Evolutionary conservation across 2,888 invertebrate species (phyloP), one percentile per base, ranked within the genome.

Genomic region (Netelia fuscicornis): DNA sequence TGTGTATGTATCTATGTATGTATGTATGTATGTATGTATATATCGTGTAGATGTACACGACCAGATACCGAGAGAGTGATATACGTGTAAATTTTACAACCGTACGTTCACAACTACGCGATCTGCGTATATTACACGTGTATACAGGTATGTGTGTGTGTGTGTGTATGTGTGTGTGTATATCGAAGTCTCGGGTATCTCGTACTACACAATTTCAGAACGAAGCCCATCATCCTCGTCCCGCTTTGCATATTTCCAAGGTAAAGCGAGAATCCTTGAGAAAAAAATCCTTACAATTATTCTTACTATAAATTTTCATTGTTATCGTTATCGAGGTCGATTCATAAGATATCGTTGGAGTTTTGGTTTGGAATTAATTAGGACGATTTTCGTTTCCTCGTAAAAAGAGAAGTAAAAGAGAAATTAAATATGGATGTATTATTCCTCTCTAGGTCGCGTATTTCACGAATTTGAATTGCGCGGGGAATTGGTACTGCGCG

Each of bases 201-300:
- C 56, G 20, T 20, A n/a, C 6, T 64, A 11, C 67, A 62, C 74
- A 67, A 75, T 81, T 30, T 88, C 87, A 83, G 84, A 87, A 89
- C 88, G 89, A 90, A 90, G 89, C 89, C 30, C 90, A 89, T 90
- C 86, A 88, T 88, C 82, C 76, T 84, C 86, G 84, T 81, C 84
- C 81, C 84, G 81, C 79, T 89, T 88, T 89, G 88, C 91, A 90
- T 89, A 88, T 83, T 74, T 62, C 44, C 88, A 89, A 90, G 90
- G 90, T 65, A 77, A 9, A 17, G 37, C 76, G 44, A 58, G 52
- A 68, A 70, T 72, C 83, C 54, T 62, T 54, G 56, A 65, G 65
- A 11, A 58, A 54, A 37, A 30, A 58, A 25, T 71, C 65, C 52
- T 65, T 62, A 56, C 20, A 37, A 76, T 58, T 76, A 42, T 75